Evolutionary conservation across 2,113 vertebrate genomes (phyloP).

Genomic region (Stomatorhinus ivindoensis): DNA sequence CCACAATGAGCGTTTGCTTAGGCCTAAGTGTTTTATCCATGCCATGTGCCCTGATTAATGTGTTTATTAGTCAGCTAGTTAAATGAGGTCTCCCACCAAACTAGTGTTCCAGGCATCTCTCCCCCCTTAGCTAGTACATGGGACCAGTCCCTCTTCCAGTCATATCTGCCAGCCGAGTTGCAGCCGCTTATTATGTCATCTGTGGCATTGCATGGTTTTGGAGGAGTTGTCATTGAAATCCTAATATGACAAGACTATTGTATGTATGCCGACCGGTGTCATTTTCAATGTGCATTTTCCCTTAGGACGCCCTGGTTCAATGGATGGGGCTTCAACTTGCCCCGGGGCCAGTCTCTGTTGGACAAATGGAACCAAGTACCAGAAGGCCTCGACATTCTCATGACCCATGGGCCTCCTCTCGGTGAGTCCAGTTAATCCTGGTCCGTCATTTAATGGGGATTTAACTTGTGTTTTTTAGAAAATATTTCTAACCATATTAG

Average conservation of each 20-base stretch:
- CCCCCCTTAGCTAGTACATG: background rate
- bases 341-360: slow-evolving; percentile 93
- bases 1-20: background rate
- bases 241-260: background rate
- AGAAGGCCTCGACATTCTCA: slow-evolving; percentile 94
- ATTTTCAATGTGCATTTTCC: slow-evolving; percentile 32
- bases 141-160: background rate
- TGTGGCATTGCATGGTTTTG: background rate
- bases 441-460: slow-evolving; percentile 21
- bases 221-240: background rate
- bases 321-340: slow-evolving; percentile 97
- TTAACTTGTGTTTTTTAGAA: background rate
- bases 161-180: background rate
- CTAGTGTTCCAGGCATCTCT: background rate
- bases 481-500: background rate
- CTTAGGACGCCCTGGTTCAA: slow-evolving; percentile 98
- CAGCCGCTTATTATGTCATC: background rate
- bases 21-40: background rate
- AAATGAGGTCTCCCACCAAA: background rate
- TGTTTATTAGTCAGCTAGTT: background rate
- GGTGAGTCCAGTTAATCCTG: slow-evolving; percentile 70
- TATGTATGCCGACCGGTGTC: background rate
- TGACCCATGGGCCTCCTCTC: slow-evolving; percentile 95
- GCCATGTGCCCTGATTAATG: background rate
- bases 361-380: slow-evolving; percentile 98